Percentiles rank a stretch among this genome's conserved stretches.
Conservation (phyloP, 2,888 invertebrate species). For the Dicranocentrus wangi region DNA sequence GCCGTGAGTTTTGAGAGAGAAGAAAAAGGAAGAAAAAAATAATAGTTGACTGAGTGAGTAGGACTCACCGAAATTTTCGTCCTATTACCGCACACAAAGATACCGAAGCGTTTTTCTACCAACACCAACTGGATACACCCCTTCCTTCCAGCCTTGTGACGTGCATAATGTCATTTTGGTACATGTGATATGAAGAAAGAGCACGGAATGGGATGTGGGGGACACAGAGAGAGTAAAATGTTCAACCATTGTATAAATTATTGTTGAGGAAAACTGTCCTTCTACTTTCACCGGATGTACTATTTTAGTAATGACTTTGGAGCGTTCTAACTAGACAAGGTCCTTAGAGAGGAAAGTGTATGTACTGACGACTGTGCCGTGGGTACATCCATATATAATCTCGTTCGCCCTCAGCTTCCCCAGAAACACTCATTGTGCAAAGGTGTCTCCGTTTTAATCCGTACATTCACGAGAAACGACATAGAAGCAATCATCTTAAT, state of each 20-base stretch:
- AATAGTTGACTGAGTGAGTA: constrained; percentile 57
- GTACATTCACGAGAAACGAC: constrained; percentile 9
- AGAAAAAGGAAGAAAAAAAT: constrained; percentile 34
- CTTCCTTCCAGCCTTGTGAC: background rate
- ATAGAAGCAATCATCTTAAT: constrained; percentile 43
- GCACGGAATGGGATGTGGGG: background rate
- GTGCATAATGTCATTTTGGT: constrained; percentile 16
- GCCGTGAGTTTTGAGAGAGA: constrained; percentile 22
- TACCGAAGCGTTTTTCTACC: background rate
- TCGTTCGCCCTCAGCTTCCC: too few species aligned
- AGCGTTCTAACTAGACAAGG: background rate
- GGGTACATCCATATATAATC: background rate
- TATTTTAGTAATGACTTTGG: constrained; percentile 4
- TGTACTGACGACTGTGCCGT: background rate
- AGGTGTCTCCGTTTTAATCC: constrained; percentile 53
- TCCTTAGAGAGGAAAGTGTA: background rate
- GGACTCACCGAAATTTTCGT: constrained; percentile 28
- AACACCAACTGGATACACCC: background rate
- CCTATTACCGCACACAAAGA: constrained; percentile 26
- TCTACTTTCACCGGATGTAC: background rate
- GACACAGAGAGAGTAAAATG: constrained; percentile 1
- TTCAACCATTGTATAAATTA: constrained; percentile 12
- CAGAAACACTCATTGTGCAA: constrained; percentile 44
- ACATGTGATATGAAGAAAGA: background rate
- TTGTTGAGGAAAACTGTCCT: constrained; percentile 20